phyloP scores from a whole-genome alignment of 2,888 invertebrate species.

The Thymelicus sylvestris region DNA sequence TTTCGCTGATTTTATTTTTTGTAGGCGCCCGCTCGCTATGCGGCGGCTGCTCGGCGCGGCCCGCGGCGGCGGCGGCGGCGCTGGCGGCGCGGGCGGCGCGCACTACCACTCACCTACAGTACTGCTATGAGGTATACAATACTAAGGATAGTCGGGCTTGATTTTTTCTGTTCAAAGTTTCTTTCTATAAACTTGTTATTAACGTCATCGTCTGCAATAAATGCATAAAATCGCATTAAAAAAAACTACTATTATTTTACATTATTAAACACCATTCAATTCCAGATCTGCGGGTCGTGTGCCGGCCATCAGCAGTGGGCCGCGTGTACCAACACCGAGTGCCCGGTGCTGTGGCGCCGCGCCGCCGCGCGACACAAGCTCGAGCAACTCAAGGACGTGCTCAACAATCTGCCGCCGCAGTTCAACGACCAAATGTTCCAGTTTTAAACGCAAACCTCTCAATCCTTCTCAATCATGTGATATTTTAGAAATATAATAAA shows the following conservation, averaged over 20 bases:
- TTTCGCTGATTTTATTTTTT: no score
- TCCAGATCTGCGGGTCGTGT: slow-evolving; percentile 72
- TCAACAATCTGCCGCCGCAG: slow-evolving; percentile 59
- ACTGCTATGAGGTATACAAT: slow-evolving; percentile 50
- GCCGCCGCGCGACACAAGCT: slow-evolving; percentile 58
- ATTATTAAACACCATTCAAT: slow-evolving; percentile 27
- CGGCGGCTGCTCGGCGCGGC: slow-evolving; percentile 51
- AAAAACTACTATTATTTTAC: no score
- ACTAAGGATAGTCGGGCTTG: no score
- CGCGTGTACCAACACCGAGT: slow-evolving; percentile 69
- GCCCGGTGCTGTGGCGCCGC: slow-evolving; percentile 70
- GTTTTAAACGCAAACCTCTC: slow-evolving; percentile 47
- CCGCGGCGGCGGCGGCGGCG: slow-evolving; percentile 42
- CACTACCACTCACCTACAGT: slow-evolving; percentile 42
- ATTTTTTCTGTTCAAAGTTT: no score
- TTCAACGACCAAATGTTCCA: slow-evolving; percentile 54
- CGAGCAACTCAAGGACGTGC: slow-evolving; percentile 59
- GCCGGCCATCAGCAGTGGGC: slow-evolving; percentile 59
- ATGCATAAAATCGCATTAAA: no score
- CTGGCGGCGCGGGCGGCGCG: slow-evolving; percentile 44
- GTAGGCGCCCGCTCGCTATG: slow-evolving; percentile 86
- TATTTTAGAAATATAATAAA: background rate
- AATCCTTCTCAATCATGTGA: background rate
- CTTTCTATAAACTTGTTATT: no score
- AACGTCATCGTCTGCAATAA: no score